A percentile compares a stretch with the other conserved stretches of the same genome.
Evolutionary conservation across 1,140 invertebrate genomes (phyloP).

Genomic region (Tetramorium alpestre): DNA sequence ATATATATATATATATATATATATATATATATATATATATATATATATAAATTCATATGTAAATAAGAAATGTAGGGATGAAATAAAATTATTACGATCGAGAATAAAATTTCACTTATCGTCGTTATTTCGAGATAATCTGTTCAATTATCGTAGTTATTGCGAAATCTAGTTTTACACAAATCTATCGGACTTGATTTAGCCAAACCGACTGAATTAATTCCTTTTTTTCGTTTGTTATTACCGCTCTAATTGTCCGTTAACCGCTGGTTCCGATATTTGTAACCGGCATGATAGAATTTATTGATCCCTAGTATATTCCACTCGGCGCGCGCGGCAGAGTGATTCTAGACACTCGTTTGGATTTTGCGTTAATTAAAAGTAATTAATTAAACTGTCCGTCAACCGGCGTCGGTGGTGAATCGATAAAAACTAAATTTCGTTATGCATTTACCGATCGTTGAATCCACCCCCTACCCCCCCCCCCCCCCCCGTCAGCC

Average conservation of each 20-base stretch:
- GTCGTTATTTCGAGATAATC: constrained; percentile 29
- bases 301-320: constrained; percentile 48
- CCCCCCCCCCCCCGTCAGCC: not conserved
- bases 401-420: constrained; percentile 47
- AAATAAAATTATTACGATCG: constrained; percentile 6
- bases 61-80: not conserved
- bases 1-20: not conserved
- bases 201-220: constrained; percentile 34
- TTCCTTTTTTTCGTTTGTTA: constrained; percentile 48
- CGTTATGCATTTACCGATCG: constrained; percentile 51
- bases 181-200: constrained; percentile 18
- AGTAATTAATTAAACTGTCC: constrained; percentile 72
- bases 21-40: not conserved
- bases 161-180: constrained; percentile 21
- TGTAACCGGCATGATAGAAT: constrained; percentile 57
- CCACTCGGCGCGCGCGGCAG: constrained; percentile 22
- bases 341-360: constrained; percentile 59
- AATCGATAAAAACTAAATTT: constrained; percentile 64
- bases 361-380: constrained; percentile 68
- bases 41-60: not conserved
- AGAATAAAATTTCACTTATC: not conserved
- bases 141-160: constrained; percentile 39
- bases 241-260: constrained; percentile 46
- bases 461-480: not conserved
- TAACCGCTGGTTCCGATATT: constrained; percentile 52